Evolutionary conservation across 2,888 invertebrate species (phyloP), one percentile per base, ranked within the genome.

Genomic region (Falcaria lacertinaria): DNA sequence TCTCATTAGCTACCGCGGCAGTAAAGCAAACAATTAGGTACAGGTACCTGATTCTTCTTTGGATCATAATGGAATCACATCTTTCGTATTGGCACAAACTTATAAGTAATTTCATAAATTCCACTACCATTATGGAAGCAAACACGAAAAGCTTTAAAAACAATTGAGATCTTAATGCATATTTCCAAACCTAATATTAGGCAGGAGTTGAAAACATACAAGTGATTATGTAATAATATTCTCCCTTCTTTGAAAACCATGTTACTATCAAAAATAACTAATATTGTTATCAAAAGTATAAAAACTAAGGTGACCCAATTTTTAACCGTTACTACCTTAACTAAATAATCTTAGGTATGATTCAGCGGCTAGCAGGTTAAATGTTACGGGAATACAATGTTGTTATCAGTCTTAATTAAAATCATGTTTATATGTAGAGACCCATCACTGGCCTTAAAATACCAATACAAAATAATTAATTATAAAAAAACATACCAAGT

Each of bases 101-200:
- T n/a, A n/a, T n/a, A 61, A 54, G 61, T 52, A 58, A 66, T 50
- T 38, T 59, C 28, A 7, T 11, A 7, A 28, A 28, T 5, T 6
- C 3, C 28, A 28, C 28, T 28, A 11, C 11, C 7, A 11, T 28
- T 11, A 28, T 11, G 11, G 11, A 28, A 11, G 28, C 28, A 28
- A 11, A 11, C 7, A 22, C 22, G 11, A 28, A 11, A 28, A 28
- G 28, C 28, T 3, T 3, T 28, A 11, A 28, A 19, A 19, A 11
- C 28, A 11, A 28, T 11, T 28, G 28, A 28, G 28, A 28, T 28
- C 28, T 7, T 22, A 22, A 1, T 22, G 22, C 3, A 22, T 22
- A 22, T n/a, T n/a, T n/a, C n/a, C n/a, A n/a, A n/a, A n/a, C n/a
- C 19, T 1, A 19, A 19, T 6, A 19, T 19, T 3, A 19, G 1